Evolutionary conservation across 2,888 invertebrate genomes (phyloP), one percentile per base, ranked within the genome.

Genomic region (Bedellia somnulentella): DNA sequence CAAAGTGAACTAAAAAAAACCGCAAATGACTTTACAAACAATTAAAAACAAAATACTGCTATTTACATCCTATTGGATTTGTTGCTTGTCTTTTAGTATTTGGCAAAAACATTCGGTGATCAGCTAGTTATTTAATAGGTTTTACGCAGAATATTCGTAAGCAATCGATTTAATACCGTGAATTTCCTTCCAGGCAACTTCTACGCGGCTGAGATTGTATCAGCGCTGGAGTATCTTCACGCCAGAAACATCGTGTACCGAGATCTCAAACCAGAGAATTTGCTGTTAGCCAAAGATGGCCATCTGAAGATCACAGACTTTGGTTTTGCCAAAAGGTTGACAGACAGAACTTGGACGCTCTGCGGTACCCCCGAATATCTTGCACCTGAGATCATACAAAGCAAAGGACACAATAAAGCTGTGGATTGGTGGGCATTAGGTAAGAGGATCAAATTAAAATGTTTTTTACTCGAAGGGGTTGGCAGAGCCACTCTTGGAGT

Each of bases 341-440:
- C 86, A 2, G 97, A 97, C 61, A 85, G 96, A 46, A 97, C 96
- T 32, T 96, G 95, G 95, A 96, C 94, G 1, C 62, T 96, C 27
- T 96, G 96, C 56, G 96, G 96, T 1, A 98, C 98, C 1, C 96
- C 97, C 0, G 97, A 98, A 62, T 98, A 98, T 64, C 78, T 98
- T 39, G 97, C 98, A 26, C 93, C 93, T 9, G 96, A 97, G 73
- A 95, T 97, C 41, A 96, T 97, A 45, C 95, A 94, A 61, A 93
- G 93, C 46, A 95, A 95, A 78, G 98, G 98, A 21, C 97, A 98
- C 71, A 97, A 97, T 57, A 94, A 92, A 58, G 95, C 95, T 5
- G 97, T 98, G 1, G 98, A 98, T 58, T 98, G 96, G 95, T 98
- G 97, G 97, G 96, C 97, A 12, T 78, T 98, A 51, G 97, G 89